Percentiles rank a stretch among this genome's conserved stretches.
Conservation (phyloP, 1,140 invertebrate species). For the Triops cancriformis region DNA sequence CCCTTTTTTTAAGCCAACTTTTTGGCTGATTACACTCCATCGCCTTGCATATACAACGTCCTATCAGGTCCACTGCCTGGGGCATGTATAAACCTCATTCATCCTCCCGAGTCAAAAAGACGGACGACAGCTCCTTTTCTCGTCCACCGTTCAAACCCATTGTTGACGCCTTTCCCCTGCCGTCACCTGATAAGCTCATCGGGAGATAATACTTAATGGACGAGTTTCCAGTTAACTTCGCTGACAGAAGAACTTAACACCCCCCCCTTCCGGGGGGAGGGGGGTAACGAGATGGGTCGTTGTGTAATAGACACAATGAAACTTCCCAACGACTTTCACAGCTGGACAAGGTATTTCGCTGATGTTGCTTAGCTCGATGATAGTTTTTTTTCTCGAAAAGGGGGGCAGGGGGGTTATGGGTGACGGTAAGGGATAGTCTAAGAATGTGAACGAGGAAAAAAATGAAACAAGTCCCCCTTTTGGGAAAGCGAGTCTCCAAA, state of each 20-base stretch:
- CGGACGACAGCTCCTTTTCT: background rate
- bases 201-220: background rate
- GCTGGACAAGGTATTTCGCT: no score
- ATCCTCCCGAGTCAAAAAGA: background rate
- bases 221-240: background rate
- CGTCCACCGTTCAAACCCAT: background rate
- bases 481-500: background rate
- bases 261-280: no score
- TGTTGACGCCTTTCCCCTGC: background rate
- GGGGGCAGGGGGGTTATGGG: no score
- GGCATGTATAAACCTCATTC: background rate
- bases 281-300: no score
- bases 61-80: background rate
- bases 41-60: no score
- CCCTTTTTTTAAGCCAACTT: no score
- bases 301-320: no score
- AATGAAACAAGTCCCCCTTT: background rate
- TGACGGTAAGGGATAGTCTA: background rate
- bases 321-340: no score
- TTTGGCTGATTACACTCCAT: no score
- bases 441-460: background rate
- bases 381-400: no score
- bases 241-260: background rate
- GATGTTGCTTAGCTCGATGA: no score
- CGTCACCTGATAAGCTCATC: slow-evolving; percentile 4